Conservation (phyloP, 37 sponge, comb jelly and placozoan genomes). For the Lycopodina hypogea region DNA sequence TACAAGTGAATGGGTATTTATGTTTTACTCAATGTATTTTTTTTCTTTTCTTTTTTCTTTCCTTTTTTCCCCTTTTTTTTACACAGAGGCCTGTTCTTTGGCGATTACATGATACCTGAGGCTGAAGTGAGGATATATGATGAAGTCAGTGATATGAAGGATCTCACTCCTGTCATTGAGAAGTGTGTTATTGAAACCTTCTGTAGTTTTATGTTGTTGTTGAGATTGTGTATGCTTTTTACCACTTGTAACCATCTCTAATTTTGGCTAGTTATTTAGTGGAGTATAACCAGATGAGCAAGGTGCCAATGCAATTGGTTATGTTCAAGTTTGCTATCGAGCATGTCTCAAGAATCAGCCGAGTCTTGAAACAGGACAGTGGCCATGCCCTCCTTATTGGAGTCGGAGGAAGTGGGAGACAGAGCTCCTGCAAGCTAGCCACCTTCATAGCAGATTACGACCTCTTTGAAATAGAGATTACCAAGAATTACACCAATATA, state of each 20-base stretch:
- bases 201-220: not conserved
- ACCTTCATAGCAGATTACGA: slow-evolving; percentile 94
- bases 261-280: slow-evolving; percentile 72
- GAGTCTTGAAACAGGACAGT: slow-evolving; percentile 94
- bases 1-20: not conserved
- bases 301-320: slow-evolving; percentile 96
- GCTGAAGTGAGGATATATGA: slow-evolving; percentile 76
- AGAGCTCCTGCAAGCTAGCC: slow-evolving; percentile 94
- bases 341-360: slow-evolving; percentile 91
- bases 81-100: slow-evolving; percentile 86
- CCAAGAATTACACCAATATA: slow-evolving; percentile 83
- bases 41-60: too few species aligned
- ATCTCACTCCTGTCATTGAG: slow-evolving; percentile 81
- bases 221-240: not conserved
- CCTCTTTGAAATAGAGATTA: slow-evolving; percentile 95
- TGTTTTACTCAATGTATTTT: too few species aligned
- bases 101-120: slow-evolving; percentile 84
- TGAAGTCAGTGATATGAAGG: slow-evolving; percentile 78
- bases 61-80: not conserved
- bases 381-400: slow-evolving; percentile 94
- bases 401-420: slow-evolving; percentile 95
- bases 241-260: not conserved
- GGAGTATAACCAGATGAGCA: slow-evolving; percentile 98
- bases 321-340: slow-evolving; percentile 97
- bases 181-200: slow-evolving; percentile 21